Percentiles rank a stretch among this genome's conserved stretches.
Conservation (phyloP, 2,113 vertebrate genomes). For the Psophia crepitans region DNA sequence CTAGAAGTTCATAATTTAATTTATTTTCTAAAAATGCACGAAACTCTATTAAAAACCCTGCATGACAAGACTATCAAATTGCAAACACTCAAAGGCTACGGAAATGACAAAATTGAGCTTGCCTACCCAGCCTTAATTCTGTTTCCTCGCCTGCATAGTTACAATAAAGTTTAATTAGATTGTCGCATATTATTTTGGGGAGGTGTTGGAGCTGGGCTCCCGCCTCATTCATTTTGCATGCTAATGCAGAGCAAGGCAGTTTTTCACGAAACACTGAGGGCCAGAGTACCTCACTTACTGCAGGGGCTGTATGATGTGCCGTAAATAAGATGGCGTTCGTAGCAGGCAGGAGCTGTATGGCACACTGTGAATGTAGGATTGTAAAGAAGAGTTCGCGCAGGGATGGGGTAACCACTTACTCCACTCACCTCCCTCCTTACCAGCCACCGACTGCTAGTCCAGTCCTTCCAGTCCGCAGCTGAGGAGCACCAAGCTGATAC, state of each 20-base stretch:
- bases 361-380: neutral
- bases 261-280: constrained; percentile 15
- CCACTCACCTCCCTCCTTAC: neutral
- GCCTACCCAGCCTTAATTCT: constrained; percentile 41
- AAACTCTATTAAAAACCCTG: constrained; percentile 17
- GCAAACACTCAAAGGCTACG: constrained; percentile 29
- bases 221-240: constrained; percentile 22
- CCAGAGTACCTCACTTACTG: constrained; percentile 16
- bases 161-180: constrained; percentile 59
- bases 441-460: neutral
- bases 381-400: neutral
- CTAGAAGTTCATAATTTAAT: neutral
- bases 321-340: constrained; percentile 31
- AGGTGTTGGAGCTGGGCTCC: constrained; percentile 26
- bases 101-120: constrained; percentile 43
- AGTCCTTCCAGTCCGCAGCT: neutral
- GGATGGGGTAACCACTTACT: neutral
- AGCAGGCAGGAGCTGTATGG: neutral
- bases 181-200: constrained; percentile 50
- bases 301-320: constrained; percentile 14
- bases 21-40: constrained; percentile 39
- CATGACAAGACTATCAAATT: constrained; percentile 39
- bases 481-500: neutral
- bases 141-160: constrained; percentile 38
- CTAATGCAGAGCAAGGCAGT: constrained; percentile 2